These are phyloP conservation scores for Gymnogyps californianus DNA, from an alignment of 2,113 vertebrate genomes.

Conservation along the genomic window DNA sequence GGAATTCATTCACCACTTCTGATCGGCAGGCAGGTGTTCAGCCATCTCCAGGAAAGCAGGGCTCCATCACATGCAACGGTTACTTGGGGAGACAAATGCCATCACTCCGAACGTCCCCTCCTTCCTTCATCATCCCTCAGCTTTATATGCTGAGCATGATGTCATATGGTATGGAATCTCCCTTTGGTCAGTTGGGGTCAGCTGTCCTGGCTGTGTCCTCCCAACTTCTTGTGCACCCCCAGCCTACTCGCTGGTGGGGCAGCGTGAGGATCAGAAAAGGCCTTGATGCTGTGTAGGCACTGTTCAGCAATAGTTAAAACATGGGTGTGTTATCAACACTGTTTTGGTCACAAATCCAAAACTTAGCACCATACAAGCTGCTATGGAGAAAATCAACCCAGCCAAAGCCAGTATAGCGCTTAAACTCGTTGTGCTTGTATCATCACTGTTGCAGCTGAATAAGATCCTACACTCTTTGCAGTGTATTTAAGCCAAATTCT, in stretches of 20 bases:
- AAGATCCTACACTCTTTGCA: too few relatives aligned
- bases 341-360: not conserved
- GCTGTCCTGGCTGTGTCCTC: not conserved
- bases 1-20: not conserved
- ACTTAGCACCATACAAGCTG: not conserved
- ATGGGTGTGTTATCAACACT: too few relatives aligned
- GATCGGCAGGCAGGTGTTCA: not conserved
- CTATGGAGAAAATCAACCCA: not conserved
- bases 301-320: not conserved
- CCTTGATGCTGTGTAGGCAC: not conserved
- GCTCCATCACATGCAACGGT: rapidly evolving
- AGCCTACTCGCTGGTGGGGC: not conserved
- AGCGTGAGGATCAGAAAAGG: not conserved
- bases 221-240: not conserved
- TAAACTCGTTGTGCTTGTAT: not conserved
- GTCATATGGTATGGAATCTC: too few relatives aligned
- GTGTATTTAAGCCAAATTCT: not conserved
- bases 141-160: not conserved
- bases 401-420: not conserved
- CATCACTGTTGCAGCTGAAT: not conserved
- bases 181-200: not conserved
- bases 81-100: not conserved
- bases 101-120: not conserved
- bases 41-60: not conserved
- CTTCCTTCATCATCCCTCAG: not conserved